A percentile compares a stretch with the other conserved stretches of the same genome.
phyloP scores from a whole-genome alignment of 2,113 vertebrate genomes.

The Octodon degus region DNA sequence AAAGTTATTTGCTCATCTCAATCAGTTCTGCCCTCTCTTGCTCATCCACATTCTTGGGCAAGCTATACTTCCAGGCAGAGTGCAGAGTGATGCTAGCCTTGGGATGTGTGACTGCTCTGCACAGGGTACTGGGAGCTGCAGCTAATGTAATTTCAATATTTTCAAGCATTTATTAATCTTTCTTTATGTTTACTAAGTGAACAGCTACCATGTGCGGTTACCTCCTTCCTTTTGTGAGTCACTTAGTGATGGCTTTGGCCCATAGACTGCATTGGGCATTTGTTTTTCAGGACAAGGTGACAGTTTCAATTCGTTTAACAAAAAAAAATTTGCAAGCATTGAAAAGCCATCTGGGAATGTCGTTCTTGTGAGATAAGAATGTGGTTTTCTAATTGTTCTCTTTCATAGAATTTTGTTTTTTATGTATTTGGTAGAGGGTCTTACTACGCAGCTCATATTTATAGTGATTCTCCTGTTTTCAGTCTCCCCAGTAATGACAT shows the following conservation, averaged over 20 bases:
- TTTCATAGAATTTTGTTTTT: neutral
- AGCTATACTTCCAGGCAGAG: no score
- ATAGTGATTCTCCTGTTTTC: no score
- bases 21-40: neutral
- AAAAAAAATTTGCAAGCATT: constrained; percentile 46
- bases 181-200: neutral
- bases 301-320: constrained; percentile 59
- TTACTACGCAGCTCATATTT: no score
- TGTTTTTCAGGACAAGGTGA: constrained; percentile 59
- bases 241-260: neutral
- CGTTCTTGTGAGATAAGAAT: constrained; percentile 20
- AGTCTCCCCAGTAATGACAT: no score
- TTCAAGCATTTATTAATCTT: neutral
- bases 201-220: neutral
- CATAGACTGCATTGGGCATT: neutral
- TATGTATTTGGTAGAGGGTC: no score
- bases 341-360: constrained; percentile 44
- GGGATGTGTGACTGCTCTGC: neutral
- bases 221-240: neutral
- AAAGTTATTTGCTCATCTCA: neutral
- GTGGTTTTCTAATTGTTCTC: constrained; percentile 47
- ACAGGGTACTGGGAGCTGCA: neutral
- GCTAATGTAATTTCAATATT: neutral
- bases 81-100: neutral
- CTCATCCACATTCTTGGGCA: neutral